Evolutionary conservation across 2,888 invertebrate genomes (phyloP), one percentile per base, ranked within the genome.

Genomic region (Gibbula magus): DNA sequence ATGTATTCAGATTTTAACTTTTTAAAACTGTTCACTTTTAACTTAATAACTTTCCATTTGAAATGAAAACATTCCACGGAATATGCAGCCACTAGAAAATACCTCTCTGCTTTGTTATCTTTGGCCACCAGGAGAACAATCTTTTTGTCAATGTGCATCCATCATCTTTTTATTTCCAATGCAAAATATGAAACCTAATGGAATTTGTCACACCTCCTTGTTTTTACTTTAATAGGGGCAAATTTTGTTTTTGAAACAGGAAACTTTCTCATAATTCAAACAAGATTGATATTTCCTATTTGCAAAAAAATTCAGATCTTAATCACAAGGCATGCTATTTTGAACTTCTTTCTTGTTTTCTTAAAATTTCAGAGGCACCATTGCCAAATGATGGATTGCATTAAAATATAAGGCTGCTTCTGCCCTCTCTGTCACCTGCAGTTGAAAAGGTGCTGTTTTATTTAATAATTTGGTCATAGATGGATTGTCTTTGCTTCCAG

Each of bases 191-290:
- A 29, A 61, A 61, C 29, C 2, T 29, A 61, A 61, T 25, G 29
- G 61, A 61, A 13, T 29, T 22, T 61, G 61, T 61, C 61, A 61
- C 61, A 16, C 61, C 29, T 29, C 29, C 61, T 29, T 61, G 25
- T 29, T 61, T 61, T 29, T 61, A 18, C 61, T 29, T 61, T 61
- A 29, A 61, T 61, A 61, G 29, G 61, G 29, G 61, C 25, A 61
- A 61, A 61, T 61, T 61, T 29, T 61, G 61, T 61, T 61, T 61
- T 61, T 61, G 61, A 16, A 29, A 25, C 61, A 61, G 29, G 29
- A 61, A 61, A 29, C 5, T 29, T 61, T 61, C 61, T 61, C 61
- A 25, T 61, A 61, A 61, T 61, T 61, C 61, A 61, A 61, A 61
- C 61, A 61, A 29, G 61, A 61, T 61, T 61, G 61, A 61, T 61